These are phyloP conservation scores for Cylloceria caligata DNA, from an alignment of 2,888 invertebrate genomes.

Conservation along the genomic window DNA sequence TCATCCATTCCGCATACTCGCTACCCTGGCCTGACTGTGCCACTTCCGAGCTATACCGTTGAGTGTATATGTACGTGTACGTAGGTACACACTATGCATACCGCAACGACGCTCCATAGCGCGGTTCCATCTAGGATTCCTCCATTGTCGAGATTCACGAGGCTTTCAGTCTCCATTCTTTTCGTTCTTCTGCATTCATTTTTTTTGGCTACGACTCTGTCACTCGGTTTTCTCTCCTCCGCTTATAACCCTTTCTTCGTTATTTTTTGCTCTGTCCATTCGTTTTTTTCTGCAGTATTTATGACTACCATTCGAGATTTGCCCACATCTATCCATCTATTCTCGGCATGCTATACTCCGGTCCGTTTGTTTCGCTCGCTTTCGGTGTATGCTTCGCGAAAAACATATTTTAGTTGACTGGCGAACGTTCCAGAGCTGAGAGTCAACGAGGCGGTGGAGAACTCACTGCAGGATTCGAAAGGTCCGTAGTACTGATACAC, in stretches of 20 bases:
- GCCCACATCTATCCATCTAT: conserved; percentile 35
- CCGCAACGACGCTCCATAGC: conserved; percentile 28
- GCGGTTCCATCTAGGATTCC: conserved; percentile 68
- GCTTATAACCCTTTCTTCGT: conserved; percentile 8
- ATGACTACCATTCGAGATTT: conserved; percentile 27
- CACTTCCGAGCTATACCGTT: conserved; percentile 55
- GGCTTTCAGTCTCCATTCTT: conserved; percentile 66
- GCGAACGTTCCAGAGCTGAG: background rate
- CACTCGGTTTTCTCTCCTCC: background rate
- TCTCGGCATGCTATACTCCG: conserved; percentile 5
- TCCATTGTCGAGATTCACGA: conserved; percentile 77
- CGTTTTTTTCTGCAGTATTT: conserved; percentile 13
- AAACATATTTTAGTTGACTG: conserved; percentile 31
- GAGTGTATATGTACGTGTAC: conserved; percentile 6
- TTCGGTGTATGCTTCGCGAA: conserved; percentile 20
- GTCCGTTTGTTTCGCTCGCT: conserved; percentile 27
- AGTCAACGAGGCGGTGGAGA: conserved; percentile 11
- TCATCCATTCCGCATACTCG: conserved; percentile 71
- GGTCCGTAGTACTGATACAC: background rate
- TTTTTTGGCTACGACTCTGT: conserved; percentile 22
- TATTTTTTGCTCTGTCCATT: background rate
- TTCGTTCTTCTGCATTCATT: conserved; percentile 55
- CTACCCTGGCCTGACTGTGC: conserved; percentile 51
- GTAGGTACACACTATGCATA: conserved; percentile 12
- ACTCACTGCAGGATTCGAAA: conserved; percentile 12